Evolutionary conservation across 2,888 invertebrate species (phyloP).

Genomic region (Ecliptopera silaceata): DNA sequence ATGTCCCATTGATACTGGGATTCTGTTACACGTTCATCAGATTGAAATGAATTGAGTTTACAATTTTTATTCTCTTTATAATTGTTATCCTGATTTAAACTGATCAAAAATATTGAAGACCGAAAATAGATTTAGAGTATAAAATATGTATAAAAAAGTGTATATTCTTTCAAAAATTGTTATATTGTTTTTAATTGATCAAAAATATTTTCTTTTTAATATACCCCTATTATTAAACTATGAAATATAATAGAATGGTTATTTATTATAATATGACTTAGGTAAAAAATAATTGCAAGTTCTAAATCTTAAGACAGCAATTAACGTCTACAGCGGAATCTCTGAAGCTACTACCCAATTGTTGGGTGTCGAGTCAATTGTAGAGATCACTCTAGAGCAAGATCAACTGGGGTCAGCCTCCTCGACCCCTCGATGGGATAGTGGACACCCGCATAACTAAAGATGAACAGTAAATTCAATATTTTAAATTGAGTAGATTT

Average conservation of each 20-base stretch:
- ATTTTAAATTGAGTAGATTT: conserved; percentile 60
- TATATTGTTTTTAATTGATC: background rate
- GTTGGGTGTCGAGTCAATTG: conserved; percentile 50
- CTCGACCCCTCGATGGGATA: conserved; percentile 63
- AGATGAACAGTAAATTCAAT: conserved; percentile 56
- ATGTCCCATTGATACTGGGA: conserved; percentile 17
- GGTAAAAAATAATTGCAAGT: background rate
- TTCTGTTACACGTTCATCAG: background rate
- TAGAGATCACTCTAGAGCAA: conserved; percentile 45
- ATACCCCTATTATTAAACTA: too few species aligned
- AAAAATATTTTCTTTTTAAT: too few species aligned
- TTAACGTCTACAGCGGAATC: conserved; percentile 58
- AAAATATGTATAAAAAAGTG: too few species aligned
- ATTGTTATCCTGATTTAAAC: background rate
- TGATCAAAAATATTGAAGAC: background rate
- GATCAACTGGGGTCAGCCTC: conserved; percentile 47
- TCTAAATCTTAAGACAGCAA: conserved; percentile 51
- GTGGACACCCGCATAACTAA: conserved; percentile 74
- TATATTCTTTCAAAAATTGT: background rate
- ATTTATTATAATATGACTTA: too few species aligned
- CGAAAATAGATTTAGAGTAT: too few species aligned
- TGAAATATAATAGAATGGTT: too few species aligned
- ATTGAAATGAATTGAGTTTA: background rate
- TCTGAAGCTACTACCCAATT: conserved; percentile 47
- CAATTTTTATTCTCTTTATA: background rate